Percentiles rank a stretch among this genome's conserved stretches.
Evolutionary conservation across 2,888 invertebrate genomes (phyloP).

Genomic region (Philereme transversata): DNA sequence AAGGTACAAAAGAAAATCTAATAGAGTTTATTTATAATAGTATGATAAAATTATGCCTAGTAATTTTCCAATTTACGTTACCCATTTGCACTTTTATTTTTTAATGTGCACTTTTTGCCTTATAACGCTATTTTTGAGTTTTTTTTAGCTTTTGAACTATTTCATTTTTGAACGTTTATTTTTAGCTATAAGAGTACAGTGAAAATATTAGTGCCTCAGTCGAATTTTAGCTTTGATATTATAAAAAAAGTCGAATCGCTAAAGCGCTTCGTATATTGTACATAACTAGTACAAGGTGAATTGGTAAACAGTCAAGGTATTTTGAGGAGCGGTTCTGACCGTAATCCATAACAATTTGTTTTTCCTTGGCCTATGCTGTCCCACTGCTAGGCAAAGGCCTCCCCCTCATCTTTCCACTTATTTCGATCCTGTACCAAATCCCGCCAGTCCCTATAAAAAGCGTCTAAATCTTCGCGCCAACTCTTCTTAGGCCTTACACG

Average conservation of each 20-base stretch:
- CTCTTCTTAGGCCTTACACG: no score
- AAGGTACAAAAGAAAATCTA: no score
- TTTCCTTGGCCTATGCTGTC: no score
- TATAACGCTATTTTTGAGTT: not conserved
- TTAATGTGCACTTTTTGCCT: conserved; percentile 9
- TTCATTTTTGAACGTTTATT: conserved; percentile 1
- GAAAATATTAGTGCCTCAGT: conserved; percentile 29
- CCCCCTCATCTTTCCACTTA: no score
- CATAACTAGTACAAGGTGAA: conserved; percentile 3
- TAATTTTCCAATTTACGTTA: conserved; percentile 10
- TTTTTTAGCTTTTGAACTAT: not conserved
- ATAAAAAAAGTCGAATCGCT: conserved; percentile 13
- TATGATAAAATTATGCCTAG: not conserved
- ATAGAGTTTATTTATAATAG: no score
- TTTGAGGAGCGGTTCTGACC: no score
- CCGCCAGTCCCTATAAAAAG: no score
- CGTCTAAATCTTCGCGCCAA: no score
- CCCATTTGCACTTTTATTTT: not conserved
- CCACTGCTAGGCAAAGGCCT: no score
- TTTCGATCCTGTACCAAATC: no score
- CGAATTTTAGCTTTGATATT: conserved; percentile 22
- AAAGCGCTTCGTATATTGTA: conserved; percentile 24
- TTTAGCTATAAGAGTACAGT: conserved; percentile 29
- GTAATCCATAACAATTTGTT: no score
- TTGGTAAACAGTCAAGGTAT: no score